Evolutionary conservation across 2,888 invertebrate genomes (phyloP), one percentile per base, ranked within the genome.

Genomic region (Archips crataeganus): DNA sequence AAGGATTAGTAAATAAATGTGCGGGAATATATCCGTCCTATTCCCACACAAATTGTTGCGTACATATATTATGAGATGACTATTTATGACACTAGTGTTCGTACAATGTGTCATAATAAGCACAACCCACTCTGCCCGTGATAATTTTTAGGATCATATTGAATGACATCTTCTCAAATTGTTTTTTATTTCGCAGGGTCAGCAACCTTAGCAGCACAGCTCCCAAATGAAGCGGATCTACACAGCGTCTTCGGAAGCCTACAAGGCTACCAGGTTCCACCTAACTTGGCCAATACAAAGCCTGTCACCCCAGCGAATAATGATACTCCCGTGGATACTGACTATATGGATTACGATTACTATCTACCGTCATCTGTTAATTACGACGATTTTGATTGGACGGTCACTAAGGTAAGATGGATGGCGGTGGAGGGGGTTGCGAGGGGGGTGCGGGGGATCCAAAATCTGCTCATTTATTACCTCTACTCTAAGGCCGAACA

Each of bases 331-430:
- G 81, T 86, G 0, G 85, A 85, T 74, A 79, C 80, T 0, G 89
- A 90, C 74, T 86, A 89, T 73, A 86, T 85, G 83, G 90, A 91
- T 2, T 75, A 75, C 0, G 88, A 91, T 39, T 77, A 81, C 4
- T 91, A 85, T 74, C 81, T 78, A 8, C 88, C 87, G 2, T 81
- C 90, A 0, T 70, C 80, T 0, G 78, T 84, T 2, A 90, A 93
- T 71, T 94, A 95, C 77, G 96, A 97, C 78, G 90, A 90, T 69
- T 97, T 97, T 82, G 97, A 97, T 74, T 97, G 96, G 96, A 94
- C 94, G 66, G 84, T 97, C 34, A 93, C 96, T 23, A 96, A 96
- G 93, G 96, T 72, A 34, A 77, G 42, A 47, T 42, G 13, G 23
- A 23, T n/a, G 8, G 32, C 3, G 23, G 23, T n/a, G n/a, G n/a